Percentiles rank a stretch among this genome's conserved stretches.
Evolutionary conservation across 2,888 invertebrate species (phyloP).

Genomic region (Leptinotarsa juncta): DNA sequence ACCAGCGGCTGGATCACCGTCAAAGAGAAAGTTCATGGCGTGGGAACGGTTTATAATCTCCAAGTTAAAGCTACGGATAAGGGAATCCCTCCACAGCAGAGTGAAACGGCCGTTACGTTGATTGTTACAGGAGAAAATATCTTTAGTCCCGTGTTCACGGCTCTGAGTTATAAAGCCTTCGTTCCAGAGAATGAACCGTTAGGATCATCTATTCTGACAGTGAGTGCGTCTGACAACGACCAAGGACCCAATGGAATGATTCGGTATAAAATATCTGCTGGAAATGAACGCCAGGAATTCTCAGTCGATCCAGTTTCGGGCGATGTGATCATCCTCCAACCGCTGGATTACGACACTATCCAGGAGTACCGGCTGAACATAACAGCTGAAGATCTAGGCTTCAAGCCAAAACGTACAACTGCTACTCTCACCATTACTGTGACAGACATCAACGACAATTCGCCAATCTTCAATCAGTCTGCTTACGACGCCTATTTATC

Average conservation of each 20-base stretch:
- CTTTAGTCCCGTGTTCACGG: conserved; percentile 84
- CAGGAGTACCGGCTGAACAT: conserved; percentile 89
- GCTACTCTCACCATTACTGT: conserved; percentile 87
- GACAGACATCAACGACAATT: conserved; percentile 94
- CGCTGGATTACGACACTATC: conserved; percentile 87
- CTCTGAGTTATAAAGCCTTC: conserved; percentile 87
- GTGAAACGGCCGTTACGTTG: conserved; percentile 78
- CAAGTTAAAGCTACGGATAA: conserved; percentile 84
- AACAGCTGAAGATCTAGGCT: conserved; percentile 88
- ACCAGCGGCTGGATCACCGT: conserved; percentile 86
- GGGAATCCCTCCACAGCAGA: conserved; percentile 88
- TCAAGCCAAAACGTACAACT: conserved; percentile 79
- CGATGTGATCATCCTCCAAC: conserved; percentile 80
- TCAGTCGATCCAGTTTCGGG: conserved; percentile 82
- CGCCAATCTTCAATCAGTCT: conserved; percentile 85
- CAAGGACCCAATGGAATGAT: conserved; percentile 91
- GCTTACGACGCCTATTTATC: conserved; percentile 82
- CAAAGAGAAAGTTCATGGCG: conserved; percentile 69
- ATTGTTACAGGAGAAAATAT: conserved; percentile 88
- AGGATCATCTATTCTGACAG: conserved; percentile 85
- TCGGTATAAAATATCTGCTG: conserved; percentile 84
- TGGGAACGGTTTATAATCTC: conserved; percentile 76
- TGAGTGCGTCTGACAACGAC: conserved; percentile 87
- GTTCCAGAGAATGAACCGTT: conserved; percentile 92
- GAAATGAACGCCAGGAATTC: conserved; percentile 85